phyloP scores from a whole-genome alignment of 37 sponge, comb jelly and placozoan species.

The Halisarca cf. caerulea region DNA sequence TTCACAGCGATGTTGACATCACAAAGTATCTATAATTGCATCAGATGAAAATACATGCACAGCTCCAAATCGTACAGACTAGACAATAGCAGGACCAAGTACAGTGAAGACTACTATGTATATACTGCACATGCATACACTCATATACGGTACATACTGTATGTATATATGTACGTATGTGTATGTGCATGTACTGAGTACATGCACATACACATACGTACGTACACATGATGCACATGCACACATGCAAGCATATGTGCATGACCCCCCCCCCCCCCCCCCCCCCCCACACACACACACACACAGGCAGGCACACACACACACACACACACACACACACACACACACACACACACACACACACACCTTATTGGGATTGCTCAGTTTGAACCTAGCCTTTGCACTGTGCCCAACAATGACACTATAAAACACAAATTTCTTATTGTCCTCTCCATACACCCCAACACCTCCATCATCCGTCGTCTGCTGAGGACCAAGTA shows the following conservation, averaged over 20 bases:
- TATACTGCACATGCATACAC: too few species aligned
- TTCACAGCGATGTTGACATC: conserved; percentile 64
- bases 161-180: not conserved
- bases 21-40: conserved; percentile 83
- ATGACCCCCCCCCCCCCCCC: too few species aligned
- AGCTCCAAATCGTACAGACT: not conserved
- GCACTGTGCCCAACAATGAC: conserved; percentile 88
- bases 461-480: conserved; percentile 72
- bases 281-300: not conserved
- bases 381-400: conserved; percentile 86
- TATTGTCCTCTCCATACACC: conserved; percentile 89
- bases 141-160: too few species aligned
- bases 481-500: conserved; percentile 57
- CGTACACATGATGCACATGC: too few species aligned
- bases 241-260: too few species aligned
- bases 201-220: too few species aligned
- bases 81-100: not conserved
- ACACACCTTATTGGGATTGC: conserved; percentile 82
- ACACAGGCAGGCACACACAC: not conserved
- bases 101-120: not conserved
- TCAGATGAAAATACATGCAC: not conserved
- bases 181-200: too few species aligned
- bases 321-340: conserved; percentile 23
- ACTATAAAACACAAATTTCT: conserved; percentile 85
- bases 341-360: not conserved